Base-by-base conservation (phyloP, 2,113 vertebrate species). In the Lophius piscatorius region DNA sequence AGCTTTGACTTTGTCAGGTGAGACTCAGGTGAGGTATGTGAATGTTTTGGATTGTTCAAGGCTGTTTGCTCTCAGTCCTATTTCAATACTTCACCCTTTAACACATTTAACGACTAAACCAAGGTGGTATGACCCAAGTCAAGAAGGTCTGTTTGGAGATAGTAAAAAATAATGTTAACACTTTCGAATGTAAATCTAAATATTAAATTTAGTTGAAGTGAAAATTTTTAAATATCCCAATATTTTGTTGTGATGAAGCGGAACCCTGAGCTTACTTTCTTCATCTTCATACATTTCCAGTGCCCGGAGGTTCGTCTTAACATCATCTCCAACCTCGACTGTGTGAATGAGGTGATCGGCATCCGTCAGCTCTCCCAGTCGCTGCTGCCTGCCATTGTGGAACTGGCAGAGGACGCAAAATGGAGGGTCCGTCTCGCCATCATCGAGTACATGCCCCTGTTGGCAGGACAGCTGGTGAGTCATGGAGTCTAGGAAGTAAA, bases 291-390 rank as follows among this genome's bases (percentile, higher is more conserved):
- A 45, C 39, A 42, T 55, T 36, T 40, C 0, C 46, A 96, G 94
- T 96, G 95, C 84, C 95, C 94, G 0, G 94, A 95, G 85, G 94
- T 96, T 52, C 93, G 94, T 64, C 87, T 96, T 71, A 96, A 95
- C 86, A 95, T 96, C 66, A 96, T 96, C 87, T 96, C 94, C 55
- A 95, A 95, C 85, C 88, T 96, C 63, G 93, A 95, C 78, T 95
- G 93, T 75, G 93, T 96, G 41, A 96, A 94, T 31, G 94, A 96
- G 82, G 95, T 95, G 75, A 94, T 96, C 40, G 94, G 95, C 41
- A 94, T 95, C 60, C 90, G 91, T 16, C 95, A 96, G 84, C 93
- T 96, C 41, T 96, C 93, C 34, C 94, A 96, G 88, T 95, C 94
- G 1, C 92, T 96, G 58, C 89, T 94, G 81, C 94, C 94, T 2